These are phyloP conservation scores for Pogonomyrmex barbatus DNA, from an alignment of 1,140 invertebrate genomes.

Conservation along the genomic window DNA sequence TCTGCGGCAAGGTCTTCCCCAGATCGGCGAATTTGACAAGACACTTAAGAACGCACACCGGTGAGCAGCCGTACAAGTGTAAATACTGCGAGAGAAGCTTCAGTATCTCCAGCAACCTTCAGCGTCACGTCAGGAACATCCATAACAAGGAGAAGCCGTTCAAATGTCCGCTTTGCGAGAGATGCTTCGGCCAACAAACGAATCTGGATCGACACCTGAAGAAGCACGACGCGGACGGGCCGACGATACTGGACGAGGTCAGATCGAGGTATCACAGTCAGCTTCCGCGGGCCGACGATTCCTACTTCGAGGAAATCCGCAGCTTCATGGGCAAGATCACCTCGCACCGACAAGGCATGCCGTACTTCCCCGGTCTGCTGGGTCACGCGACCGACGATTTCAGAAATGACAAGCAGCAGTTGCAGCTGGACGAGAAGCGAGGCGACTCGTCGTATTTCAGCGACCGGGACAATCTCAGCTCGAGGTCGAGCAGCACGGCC, in stretches of 20 bases:
- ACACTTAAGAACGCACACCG: slow-evolving; percentile 98
- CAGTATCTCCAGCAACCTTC: slow-evolving; percentile 99
- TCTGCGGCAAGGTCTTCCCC: slow-evolving; percentile 99
- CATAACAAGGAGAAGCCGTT: slow-evolving; percentile 99
- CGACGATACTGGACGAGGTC: slow-evolving; percentile 90
- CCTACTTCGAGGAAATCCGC: slow-evolving; percentile 97
- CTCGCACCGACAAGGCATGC: slow-evolving; percentile 82
- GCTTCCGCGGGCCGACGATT: slow-evolving; percentile 88
- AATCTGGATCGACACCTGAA: slow-evolving; percentile 98
- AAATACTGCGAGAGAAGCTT: slow-evolving; percentile 99
- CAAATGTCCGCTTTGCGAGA: slow-evolving; percentile 93
- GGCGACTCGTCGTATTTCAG: slow-evolving; percentile 87
- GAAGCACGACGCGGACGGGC: slow-evolving; percentile 98
- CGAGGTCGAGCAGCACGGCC: slow-evolving; percentile 86
- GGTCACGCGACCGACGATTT: slow-evolving; percentile 80
- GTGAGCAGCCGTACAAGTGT: slow-evolving; percentile 99
- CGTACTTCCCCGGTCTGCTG: slow-evolving; percentile 83
- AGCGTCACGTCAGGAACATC: slow-evolving; percentile 99
- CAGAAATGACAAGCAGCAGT: slow-evolving; percentile 83
- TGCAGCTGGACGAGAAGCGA: slow-evolving; percentile 84
- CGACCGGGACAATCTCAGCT: slow-evolving; percentile 87
- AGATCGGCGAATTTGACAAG: slow-evolving; percentile 99
- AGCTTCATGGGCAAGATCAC: slow-evolving; percentile 97
- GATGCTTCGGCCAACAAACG: slow-evolving; percentile 99
- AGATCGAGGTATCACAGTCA: slow-evolving; percentile 83